Base-by-base conservation (phyloP, 2,888 invertebrate species). In the Fragum fragum region DNA sequence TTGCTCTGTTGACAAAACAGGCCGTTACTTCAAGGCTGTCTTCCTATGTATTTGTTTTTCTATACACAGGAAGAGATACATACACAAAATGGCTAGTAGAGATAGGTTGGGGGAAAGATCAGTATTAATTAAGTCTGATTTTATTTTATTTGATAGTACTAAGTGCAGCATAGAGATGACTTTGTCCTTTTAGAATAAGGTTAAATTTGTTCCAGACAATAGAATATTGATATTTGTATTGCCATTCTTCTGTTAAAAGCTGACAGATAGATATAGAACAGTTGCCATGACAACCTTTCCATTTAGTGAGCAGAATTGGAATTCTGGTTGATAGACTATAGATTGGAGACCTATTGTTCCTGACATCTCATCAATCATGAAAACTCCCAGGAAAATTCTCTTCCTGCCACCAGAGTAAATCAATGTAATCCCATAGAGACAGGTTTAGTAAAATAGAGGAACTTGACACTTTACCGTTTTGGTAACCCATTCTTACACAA, bases 241-340 rank as follows among this genome's bases (percentile, higher is more conserved):
- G n/a, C 63, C 63, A 36, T 63, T 28, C 32, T 63, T 63, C 63
- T 29, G 47, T 47, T 7, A 66, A 61, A 29, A 61, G 66, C 66
- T 66, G 66, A 66, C 66, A 66, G 66, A 66, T 66, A 66, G 66
- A 66, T 66, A 26, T 66, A 66, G 66, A 26, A 42, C 42, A 23
- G 66, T 66, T 42, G 21, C 66, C 66, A 66, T 66, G 66, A 39
- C 32, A 36, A 66, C 32, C 66, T 42, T 42, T 66, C 66, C 42
- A 36, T 32, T 66, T 66, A 66, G 66, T 18, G 16, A 21, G 7
- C 66, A 26, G 42, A 66, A 66, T 66, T 39, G 42, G 42, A 36
- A 42, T 66, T 42, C 42, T 16, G 42, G n/a, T 32, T 66, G 66
- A 66, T 66, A 21, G 42, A 66, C 66, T 39, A 21, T 66, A 32